A percentile compares a stretch with the other conserved stretches of the same genome.
Evolutionary conservation across 2,113 vertebrate genomes (phyloP).

Genomic region (Urocynchramus pylzowi): DNA sequence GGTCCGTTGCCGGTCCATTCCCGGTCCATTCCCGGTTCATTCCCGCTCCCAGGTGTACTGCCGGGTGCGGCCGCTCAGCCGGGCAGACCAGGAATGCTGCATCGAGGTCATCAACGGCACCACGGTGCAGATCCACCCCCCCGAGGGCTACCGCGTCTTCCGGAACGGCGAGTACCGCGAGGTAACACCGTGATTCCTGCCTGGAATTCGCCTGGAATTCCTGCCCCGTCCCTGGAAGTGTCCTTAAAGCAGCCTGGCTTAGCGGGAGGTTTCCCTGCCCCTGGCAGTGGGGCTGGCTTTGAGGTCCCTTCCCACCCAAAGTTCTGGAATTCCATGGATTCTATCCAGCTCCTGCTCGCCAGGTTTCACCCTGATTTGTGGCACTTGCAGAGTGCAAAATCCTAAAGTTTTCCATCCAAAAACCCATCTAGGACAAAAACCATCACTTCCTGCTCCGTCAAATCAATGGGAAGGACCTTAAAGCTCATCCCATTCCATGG

Average conservation of each 20-base stretch:
- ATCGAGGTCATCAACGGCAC: constrained; percentile 88
- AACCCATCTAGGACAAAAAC: neutral
- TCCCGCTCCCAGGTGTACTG: constrained; percentile 80
- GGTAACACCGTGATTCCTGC: constrained; percentile 65
- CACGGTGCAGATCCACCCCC: constrained; percentile 88
- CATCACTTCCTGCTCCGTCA: fast-evolving
- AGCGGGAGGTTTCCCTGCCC: neutral
- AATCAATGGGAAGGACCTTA: fast-evolving
- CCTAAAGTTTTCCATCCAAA: neutral
- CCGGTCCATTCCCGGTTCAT: neutral
- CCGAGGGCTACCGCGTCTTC: constrained; percentile 84
- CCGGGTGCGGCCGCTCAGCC: constrained; percentile 83
- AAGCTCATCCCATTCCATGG: neutral
- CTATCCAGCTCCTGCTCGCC: neutral
- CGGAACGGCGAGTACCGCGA: constrained; percentile 92
- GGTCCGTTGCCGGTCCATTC: neutral
- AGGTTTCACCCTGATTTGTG: neutral
- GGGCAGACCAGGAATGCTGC: constrained; percentile 81
- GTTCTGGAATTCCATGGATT: neutral
- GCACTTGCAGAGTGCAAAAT: neutral
- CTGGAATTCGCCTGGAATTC: neutral
- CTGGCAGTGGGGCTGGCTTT: neutral
- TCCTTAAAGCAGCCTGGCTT: fast-evolving
- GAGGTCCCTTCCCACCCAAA: neutral
- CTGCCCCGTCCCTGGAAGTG: neutral